Evolutionary conservation across 2,888 invertebrate genomes (phyloP).

Genomic region (Polylopha cassiicola): DNA sequence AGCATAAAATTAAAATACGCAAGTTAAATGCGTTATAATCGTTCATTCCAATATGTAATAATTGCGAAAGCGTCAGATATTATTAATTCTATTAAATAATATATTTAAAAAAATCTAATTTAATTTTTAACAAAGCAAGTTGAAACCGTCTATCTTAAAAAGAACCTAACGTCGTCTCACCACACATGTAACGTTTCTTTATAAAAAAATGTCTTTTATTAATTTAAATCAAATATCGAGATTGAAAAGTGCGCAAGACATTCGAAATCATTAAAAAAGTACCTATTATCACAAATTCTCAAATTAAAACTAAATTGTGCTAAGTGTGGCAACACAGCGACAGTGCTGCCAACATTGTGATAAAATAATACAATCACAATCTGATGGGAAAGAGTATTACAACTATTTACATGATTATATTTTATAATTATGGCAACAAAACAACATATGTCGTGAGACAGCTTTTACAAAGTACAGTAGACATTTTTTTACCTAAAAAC

Average conservation of each 20-base stretch:
- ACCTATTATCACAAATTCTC: conserved; percentile 72
- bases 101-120: too few species aligned
- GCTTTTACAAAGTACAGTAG: conserved; percentile 39
- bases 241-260: conserved; percentile 35
- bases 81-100: too few species aligned
- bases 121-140: too few species aligned
- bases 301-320: conserved; percentile 67
- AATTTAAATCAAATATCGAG: conserved; percentile 39
- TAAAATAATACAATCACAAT: conserved; percentile 47
- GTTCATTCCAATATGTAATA: too few species aligned
- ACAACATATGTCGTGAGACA: conserved; percentile 77
- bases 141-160: conserved; percentile 41
- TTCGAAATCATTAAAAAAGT: conserved; percentile 44
- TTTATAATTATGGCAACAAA: conserved; percentile 41
- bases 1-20: too few species aligned
- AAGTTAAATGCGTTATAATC: too few species aligned
- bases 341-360: conserved; percentile 41
- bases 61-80: too few species aligned
- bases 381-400: conserved; percentile 71
- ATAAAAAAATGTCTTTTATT: conserved; percentile 55
- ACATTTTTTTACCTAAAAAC: conserved; percentile 13
- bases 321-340: conserved; percentile 45
- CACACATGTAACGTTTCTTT: conserved; percentile 73
- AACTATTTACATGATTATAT: conserved; percentile 53
- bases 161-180: conserved; percentile 74